phyloP scores from a whole-genome alignment of 2,888 invertebrate genomes.

The Metallyticus violacea region DNA sequence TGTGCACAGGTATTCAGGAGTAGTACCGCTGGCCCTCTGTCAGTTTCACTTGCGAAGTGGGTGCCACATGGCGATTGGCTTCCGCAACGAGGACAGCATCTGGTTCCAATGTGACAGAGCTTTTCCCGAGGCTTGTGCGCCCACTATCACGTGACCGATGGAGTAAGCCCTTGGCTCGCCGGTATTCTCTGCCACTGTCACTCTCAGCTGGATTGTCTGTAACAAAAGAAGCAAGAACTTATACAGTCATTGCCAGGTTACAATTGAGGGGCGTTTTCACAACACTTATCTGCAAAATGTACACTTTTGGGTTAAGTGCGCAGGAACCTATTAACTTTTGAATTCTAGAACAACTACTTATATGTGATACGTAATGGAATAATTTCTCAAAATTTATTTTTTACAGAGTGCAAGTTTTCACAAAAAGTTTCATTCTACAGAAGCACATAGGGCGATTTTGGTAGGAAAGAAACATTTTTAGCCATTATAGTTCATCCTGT shows the following conservation, averaged over 20 bases:
- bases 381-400: too few relatives aligned
- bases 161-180: constrained; percentile 57
- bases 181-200: constrained; percentile 54
- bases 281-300: too few relatives aligned
- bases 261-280: too few relatives aligned
- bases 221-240: constrained; percentile 27
- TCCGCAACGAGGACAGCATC: constrained; percentile 75
- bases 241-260: too few relatives aligned
- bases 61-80: constrained; percentile 85
- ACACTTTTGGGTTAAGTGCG: too few relatives aligned
- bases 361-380: not conserved
- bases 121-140: constrained; percentile 68
- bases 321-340: too few relatives aligned
- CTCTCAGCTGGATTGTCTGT: constrained; percentile 70
- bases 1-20: not conserved
- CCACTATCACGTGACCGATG: constrained; percentile 78
- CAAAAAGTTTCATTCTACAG: too few relatives aligned
- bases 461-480: too few relatives aligned
- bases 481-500: too few relatives aligned
- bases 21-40: not conserved
- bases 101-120: constrained; percentile 78
- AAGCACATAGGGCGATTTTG: too few relatives aligned
- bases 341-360: too few relatives aligned
- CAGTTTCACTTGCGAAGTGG: constrained; percentile 56
- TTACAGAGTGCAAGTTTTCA: too few relatives aligned